Evolutionary conservation across 2,888 invertebrate genomes (phyloP), one percentile per base, ranked within the genome.

Genomic region (Heliconius sara): DNA sequence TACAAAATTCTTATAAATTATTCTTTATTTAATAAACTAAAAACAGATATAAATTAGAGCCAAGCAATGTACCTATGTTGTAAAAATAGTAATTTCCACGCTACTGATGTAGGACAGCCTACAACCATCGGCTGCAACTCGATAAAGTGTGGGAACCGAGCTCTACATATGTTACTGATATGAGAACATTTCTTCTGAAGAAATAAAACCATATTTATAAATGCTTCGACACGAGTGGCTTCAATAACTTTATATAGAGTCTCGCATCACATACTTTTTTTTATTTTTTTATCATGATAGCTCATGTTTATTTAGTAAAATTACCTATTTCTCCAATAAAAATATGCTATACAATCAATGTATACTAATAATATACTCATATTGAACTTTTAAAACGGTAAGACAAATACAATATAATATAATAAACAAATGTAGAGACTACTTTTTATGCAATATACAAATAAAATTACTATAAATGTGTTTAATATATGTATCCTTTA

Each of bases 131-230:
- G 39, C n/a, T 43, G 27, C 43, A 75, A 75, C 71, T 74, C 73
- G 25, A 43, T 81, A 30, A 25, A 80, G 83, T 83, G 83, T 83
- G 83, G 83, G 83, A 83, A 83, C 81, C 74, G 78, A 78, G 82
- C 85, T 83, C 83, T 78, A 79, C 83, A 83, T 84, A 79, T 83
- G 77, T 82, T 81, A 80, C 83, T 84, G 83, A 39, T 81, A 79
- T 77, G 77, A 66, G 81, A 81, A 79, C 66, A 66, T 30, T 71
- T 74, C 79, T 79, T 75, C 70, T 63, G 39, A 39, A 68, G 67
- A 73, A 81, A 79, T 74, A 79, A 77, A 81, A 79, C 78, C 27
- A 60, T 78, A 67, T 60, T 73, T 73, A 73, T 67, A 74, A 74
- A 39, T 43, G 39, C 75, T 63, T 39, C 39, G 67, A 67, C 73